Percentiles rank a stretch among this genome's conserved stretches.
phyloP scores from a whole-genome alignment of 2,797 vertebrate species.

The Paedocypris micromegethes region DNA sequence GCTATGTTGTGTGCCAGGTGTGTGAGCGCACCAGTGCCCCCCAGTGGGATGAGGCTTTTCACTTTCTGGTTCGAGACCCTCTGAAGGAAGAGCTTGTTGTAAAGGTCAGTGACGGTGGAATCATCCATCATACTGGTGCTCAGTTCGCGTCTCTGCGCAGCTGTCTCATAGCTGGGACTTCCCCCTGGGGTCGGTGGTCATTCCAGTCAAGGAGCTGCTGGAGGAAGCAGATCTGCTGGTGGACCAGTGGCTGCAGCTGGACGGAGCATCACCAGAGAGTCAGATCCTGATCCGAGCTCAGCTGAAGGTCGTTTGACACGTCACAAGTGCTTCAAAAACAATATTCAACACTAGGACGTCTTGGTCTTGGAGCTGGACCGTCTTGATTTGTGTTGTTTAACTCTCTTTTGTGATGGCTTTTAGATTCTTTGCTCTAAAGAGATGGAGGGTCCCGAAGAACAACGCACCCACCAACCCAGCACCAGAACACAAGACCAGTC shows the following conservation, averaged over 20 bases:
- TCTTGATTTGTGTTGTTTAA: background rate
- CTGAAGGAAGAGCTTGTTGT: conserved; percentile 72
- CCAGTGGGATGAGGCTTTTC: conserved; percentile 81
- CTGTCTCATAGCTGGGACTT: conserved; percentile 70
- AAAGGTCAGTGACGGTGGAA: conserved; percentile 65
- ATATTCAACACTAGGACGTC: too few relatives aligned
- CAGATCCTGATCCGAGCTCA: conserved; percentile 81
- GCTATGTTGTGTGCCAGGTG: conserved; percentile 60
- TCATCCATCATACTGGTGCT: too few relatives aligned
- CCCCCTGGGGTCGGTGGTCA: conserved; percentile 71
- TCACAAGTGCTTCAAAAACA: background rate
- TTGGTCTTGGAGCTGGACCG: too few relatives aligned
- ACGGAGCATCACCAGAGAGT: conserved; percentile 67
- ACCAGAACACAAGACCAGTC: conserved; percentile 42
- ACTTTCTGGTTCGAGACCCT: conserved; percentile 78
- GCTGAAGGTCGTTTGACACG: conserved; percentile 70
- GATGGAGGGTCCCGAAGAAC: conserved; percentile 50
- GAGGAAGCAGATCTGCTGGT: conserved; percentile 70
- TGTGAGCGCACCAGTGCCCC: conserved; percentile 72
- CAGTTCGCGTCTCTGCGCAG: conserved; percentile 48
- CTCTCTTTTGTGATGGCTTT: background rate
- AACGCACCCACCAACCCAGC: conserved; percentile 39
- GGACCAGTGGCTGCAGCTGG: conserved; percentile 80
- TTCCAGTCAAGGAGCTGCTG: conserved; percentile 79
- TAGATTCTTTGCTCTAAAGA: conserved; percentile 67